These are phyloP conservation scores for Trichogramma evanescens DNA, from an alignment of 2,888 invertebrate species.

Conservation along the genomic window DNA sequence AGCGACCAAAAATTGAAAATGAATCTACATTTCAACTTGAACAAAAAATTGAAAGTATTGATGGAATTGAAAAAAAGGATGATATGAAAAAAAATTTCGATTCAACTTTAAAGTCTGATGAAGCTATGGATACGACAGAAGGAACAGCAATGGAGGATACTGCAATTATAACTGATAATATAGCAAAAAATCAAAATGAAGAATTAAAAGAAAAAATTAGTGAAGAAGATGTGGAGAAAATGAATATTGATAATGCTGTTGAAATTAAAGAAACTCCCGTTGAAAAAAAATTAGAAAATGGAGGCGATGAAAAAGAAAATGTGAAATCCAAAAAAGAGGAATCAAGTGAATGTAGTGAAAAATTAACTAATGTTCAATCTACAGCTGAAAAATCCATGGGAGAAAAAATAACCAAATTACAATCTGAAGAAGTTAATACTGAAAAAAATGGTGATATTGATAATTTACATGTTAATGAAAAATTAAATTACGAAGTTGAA, in stretches of 20 bases:
- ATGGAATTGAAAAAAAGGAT: constrained; percentile 17
- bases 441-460: no score
- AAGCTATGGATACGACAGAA: constrained; percentile 41
- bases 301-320: constrained; percentile 2
- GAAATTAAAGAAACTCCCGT: not conserved
- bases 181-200: constrained; percentile 16
- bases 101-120: constrained; percentile 18
- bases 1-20: constrained; percentile 40
- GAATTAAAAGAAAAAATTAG: constrained; percentile 19
- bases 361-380: not conserved
- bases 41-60: constrained; percentile 13
- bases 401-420: no score
- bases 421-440: no score
- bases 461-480: no score
- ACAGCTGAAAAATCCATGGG: no score
- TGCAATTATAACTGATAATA: constrained; percentile 25
- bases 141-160: constrained; percentile 30
- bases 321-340: constrained; percentile 9
- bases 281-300: constrained; percentile 9
- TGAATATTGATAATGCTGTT: no score
- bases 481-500: not conserved
- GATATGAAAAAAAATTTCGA: constrained; percentile 10
- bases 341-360: constrained; percentile 16
- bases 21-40: not conserved
- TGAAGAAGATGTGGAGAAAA: constrained; percentile 7